Base-by-base conservation (phyloP, 2,888 invertebrate genomes). In the Drosophila villosipedis region DNA sequence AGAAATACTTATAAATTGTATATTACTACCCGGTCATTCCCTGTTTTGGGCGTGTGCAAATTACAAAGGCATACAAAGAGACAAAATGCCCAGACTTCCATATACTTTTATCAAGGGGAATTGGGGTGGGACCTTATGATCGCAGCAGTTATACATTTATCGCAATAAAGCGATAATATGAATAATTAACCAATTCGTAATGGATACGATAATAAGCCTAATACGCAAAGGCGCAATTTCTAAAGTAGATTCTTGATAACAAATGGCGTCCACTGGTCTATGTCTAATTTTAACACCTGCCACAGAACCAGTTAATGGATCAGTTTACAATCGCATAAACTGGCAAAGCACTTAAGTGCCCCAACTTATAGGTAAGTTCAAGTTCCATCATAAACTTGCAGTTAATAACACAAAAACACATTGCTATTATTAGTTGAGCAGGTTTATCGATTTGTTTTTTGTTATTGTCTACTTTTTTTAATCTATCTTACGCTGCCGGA, bases 231-330 rank as follows among this genome's bases (percentile, higher is more conserved):
- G 7, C 14, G n/a, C 22, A 14, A 58, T 35, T 59, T 37, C 31
- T 59, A n/a, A 50, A 64, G 25, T 50, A 9, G 39, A 43, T 33
- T n/a, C 16, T 31, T 35, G 78, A 80, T 80, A 72, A 76, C 63
- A 54, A 35, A 14, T 58, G 80, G 80, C 78, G 78, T 61, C 78
- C 49, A 5, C 14, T 25, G 19, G 78, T 76, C 77, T 78, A 57
- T 63, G 49, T 35, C 35, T 54, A 61, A 68, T 54, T 72, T 57
- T 58, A 72, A 53, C 63, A 59, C 41, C 54, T 49, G 43, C 39
- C 64, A 31, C 61, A 76, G 41, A 43, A 53, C 28, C 10, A 33
- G 12, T 43, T 65, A 39, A 68, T 74, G 41, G 57, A 72, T 33
- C 57, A 25, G 39, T 61, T 53, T 35, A 35, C 4, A 12, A 19